These are phyloP conservation scores for Sebastes hubbsi DNA, from an alignment of 2,797 vertebrate species.

Conservation along the genomic window DNA sequence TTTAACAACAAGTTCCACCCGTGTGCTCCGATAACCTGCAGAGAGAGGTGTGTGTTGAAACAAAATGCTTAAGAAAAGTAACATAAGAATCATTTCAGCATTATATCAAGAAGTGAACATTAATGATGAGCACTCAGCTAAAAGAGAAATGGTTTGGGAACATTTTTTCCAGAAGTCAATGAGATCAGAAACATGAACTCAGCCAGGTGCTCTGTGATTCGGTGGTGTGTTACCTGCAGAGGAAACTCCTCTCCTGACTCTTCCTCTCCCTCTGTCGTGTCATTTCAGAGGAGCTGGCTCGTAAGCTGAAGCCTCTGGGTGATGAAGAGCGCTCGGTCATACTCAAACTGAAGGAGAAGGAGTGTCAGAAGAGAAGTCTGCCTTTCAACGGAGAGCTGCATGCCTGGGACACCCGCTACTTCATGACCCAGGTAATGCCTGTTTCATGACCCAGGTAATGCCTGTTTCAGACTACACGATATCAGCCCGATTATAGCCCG, in stretches of 20 bases:
- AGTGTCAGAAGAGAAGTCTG: conserved; percentile 86
- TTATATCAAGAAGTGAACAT: neutral
- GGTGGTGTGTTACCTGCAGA: neutral
- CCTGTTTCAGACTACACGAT: no score
- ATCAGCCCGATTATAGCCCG: no score
- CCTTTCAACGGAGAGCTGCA: conserved; percentile 85
- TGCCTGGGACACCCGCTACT: conserved; percentile 97
- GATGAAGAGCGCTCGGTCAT: conserved; percentile 88
- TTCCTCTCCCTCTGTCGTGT: neutral
- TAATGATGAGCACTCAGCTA: neutral
- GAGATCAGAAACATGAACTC: no score
- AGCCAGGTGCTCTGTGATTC: neutral
- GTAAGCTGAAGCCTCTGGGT: conserved; percentile 91
- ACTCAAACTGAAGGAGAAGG: conserved; percentile 90
- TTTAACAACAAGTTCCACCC: neutral
- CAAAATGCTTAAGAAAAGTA: neutral
- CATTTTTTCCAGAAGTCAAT: no score
- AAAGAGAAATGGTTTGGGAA: neutral
- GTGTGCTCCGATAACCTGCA: neutral
- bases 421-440: conserved; percentile 82
- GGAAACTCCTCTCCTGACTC: neutral
- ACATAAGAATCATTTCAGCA: neutral
- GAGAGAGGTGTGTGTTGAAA: neutral
- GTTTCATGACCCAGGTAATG: conserved; percentile 83
- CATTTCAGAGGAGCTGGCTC: conserved; percentile 87